phyloP scores from a whole-genome alignment of 1,140 invertebrate species.

The Berghia stephanieae region DNA sequence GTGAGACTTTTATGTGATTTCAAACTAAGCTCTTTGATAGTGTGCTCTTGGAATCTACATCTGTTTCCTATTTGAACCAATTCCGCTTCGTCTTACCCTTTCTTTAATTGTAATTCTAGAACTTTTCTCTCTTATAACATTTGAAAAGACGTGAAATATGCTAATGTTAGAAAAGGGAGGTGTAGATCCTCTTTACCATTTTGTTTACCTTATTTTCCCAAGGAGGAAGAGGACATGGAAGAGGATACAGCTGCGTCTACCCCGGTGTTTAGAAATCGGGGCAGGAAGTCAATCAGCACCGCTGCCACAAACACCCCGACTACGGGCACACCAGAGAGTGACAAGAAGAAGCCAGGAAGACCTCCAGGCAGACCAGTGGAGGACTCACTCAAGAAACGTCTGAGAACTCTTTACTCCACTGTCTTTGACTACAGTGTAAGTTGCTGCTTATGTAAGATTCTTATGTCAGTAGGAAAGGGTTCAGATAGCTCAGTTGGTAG shows the following conservation, averaged over 20 bases:
- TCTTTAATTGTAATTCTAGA: too few species aligned
- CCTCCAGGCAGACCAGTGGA: conserved; percentile 48
- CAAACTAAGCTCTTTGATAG: too few species aligned
- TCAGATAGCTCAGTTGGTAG: too few species aligned
- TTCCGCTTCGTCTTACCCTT: too few species aligned
- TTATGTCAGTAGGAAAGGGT: too few species aligned
- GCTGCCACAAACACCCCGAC: too few species aligned
- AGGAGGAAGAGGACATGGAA: conserved; percentile 33
- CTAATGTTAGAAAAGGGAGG: background rate
- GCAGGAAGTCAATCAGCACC: conserved; percentile 40
- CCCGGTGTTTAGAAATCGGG: conserved; percentile 34
- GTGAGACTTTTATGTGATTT: too few species aligned
- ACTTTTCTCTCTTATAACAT: too few species aligned
- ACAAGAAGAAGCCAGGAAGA: conserved; percentile 66
- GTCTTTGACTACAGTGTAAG: conserved; percentile 67
- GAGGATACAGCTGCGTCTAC: conserved; percentile 40
- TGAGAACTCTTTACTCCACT: conserved; percentile 64
- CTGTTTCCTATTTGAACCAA: too few species aligned
- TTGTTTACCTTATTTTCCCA: conserved; percentile 40
- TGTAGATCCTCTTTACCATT: background rate
- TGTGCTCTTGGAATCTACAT: too few species aligned
- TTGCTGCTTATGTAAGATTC: too few species aligned
- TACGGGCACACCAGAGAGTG: conserved; percentile 30
- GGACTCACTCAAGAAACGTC: conserved; percentile 61
- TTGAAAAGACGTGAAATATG: background rate